Percentiles rank a stretch among this genome's conserved stretches.
Conservation (phyloP, 2,113 vertebrate genomes). For the Indri indri region DNA sequence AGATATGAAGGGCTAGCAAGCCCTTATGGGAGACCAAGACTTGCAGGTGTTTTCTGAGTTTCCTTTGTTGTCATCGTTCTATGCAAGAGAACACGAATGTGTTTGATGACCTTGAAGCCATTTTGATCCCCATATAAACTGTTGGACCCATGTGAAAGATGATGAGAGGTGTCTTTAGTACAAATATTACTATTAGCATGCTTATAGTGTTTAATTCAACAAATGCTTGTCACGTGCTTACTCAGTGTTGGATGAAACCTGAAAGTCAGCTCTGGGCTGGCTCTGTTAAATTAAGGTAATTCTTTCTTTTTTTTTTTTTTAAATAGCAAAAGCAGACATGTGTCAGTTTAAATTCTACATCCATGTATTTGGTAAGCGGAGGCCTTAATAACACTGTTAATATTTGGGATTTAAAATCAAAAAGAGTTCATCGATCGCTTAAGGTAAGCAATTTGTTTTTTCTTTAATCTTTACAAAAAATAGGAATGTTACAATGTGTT, state of each 20-base stretch:
- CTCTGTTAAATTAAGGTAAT: neutral
- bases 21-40: neutral
- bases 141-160: neutral
- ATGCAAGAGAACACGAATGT: neutral
- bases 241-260: neutral
- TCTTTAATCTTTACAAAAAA: neutral
- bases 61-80: neutral
- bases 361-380: slow-evolving; percentile 92
- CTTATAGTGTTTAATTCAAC: neutral
- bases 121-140: neutral
- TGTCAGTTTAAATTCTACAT: slow-evolving; percentile 91
- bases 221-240: neutral
- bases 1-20: neutral
- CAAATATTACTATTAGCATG: neutral
- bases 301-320: slow-evolving; percentile 30
- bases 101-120: neutral
- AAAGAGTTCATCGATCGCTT: slow-evolving; percentile 91
- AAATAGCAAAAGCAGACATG: slow-evolving; percentile 94
- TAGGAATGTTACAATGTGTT: neutral
- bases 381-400: slow-evolving; percentile 93
- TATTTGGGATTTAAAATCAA: slow-evolving; percentile 98
- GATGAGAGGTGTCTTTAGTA: neutral
- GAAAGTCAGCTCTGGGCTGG: neutral
- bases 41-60: neutral
- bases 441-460: slow-evolving; percentile 85